phyloP scores from a whole-genome alignment of 2,888 invertebrate genomes.

The Agelastica alni region DNA sequence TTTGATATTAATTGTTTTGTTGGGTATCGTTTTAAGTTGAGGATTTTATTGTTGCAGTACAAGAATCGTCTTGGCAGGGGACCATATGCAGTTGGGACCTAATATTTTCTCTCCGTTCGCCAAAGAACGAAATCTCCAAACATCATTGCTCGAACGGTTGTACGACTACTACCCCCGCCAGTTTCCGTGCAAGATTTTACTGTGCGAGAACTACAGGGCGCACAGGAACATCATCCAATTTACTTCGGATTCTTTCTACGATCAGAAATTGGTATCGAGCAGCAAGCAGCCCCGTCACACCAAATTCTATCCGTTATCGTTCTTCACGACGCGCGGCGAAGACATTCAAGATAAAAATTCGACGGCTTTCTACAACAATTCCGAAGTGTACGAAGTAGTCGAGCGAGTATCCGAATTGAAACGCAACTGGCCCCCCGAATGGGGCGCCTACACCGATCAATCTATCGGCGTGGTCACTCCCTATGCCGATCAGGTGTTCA shows the following conservation, averaged over 20 bases:
- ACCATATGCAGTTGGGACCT: conserved; percentile 81
- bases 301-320: conserved; percentile 73
- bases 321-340: conserved; percentile 78
- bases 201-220: conserved; percentile 83
- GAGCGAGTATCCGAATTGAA: conserved; percentile 74
- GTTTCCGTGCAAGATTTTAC: conserved; percentile 77
- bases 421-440: conserved; percentile 73
- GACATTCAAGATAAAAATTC: conserved; percentile 78
- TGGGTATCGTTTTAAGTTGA: no score
- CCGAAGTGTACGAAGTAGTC: conserved; percentile 76
- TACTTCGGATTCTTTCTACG: conserved; percentile 81
- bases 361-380: conserved; percentile 81
- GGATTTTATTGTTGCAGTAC: no score
- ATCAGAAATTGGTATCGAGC: conserved; percentile 73
- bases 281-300: conserved; percentile 73
- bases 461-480: conserved; percentile 84
- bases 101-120: conserved; percentile 79
- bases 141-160: conserved; percentile 76
- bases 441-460: conserved; percentile 76
- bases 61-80: conserved; percentile 79
- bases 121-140: conserved; percentile 69
- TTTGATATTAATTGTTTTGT: no score
- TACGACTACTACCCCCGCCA: conserved; percentile 73
- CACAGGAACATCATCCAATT: conserved; percentile 81
- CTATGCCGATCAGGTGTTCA: conserved; percentile 77